Evolutionary conservation across 2,113 vertebrate genomes (phyloP), one percentile per base, ranked within the genome.

Genomic region (Tiliqua scincoides): DNA sequence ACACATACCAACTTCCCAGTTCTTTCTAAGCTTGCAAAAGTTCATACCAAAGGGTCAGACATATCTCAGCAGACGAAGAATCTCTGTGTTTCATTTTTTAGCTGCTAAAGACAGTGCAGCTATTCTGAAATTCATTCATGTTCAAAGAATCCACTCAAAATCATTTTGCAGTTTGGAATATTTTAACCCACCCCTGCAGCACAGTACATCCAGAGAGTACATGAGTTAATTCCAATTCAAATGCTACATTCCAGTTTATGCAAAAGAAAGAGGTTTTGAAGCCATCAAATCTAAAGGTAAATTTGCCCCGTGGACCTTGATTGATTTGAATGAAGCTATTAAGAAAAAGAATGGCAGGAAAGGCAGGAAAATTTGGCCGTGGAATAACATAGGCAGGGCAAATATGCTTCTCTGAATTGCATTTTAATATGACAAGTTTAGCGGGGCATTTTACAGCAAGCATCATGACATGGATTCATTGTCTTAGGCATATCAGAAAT

Each of bases 401-500:
- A 84, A 65, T 15, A 40, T 15, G 83, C 79, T 83, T 82, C 30
- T 40, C 70, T 82, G 63, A 85, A 88, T 1, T 0, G 85, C 59
- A 87, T 89, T 95, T 93, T 87, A 81, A 83, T 0, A 0, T 74
- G 78, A 87, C 0, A 0, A 89, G 75, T 90, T 86, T 83, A 62
- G 57, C 73, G 17, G 67, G 35, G 82, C 67, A 83, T 54, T 74
- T 70, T 63, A 72, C 0, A 86, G 61, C 43, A 90, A 91, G 78
- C 65, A 89, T 91, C 87, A 83, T 83, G 85, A 83, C 73, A 88
- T 0, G 0, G 89, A 61, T 89, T 88, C 86, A 83, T 90, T 87
- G 70, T 79, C 87, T 90, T 72, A 32, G 32, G 87, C 83, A 89
- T 82, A 91, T 67, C 67, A 89, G 59, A 73, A 93, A 86, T 75